Percentiles rank a stretch among this genome's conserved stretches.
phyloP scores from a whole-genome alignment of 2,113 vertebrate species.

The Sisor rabdophorus region DNA sequence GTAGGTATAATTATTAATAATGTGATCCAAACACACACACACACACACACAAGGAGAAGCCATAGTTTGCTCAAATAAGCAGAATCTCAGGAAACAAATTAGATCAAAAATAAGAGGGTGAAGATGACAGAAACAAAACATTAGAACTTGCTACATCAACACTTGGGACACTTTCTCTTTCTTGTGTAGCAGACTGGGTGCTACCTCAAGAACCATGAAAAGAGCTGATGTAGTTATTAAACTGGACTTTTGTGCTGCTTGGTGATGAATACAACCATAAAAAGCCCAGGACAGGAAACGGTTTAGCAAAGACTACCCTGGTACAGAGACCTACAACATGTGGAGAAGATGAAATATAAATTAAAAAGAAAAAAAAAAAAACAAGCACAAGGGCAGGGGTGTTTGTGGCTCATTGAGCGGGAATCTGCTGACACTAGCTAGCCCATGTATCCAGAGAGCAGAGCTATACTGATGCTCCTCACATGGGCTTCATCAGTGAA shows the following conservation, averaged over 20 bases:
- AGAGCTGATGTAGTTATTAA: slow-evolving; percentile 44
- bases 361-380: slow-evolving; percentile 40
- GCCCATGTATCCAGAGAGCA: slow-evolving; percentile 45
- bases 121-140: background rate
- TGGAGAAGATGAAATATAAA: slow-evolving; percentile 45
- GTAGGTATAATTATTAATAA: background rate
- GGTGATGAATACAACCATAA: slow-evolving; percentile 41
- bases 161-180: slow-evolving; percentile 3
- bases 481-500: slow-evolving; percentile 17
- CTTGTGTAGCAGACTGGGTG: background rate
- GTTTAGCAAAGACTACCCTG: slow-evolving; percentile 42
- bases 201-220: slow-evolving; percentile 22
- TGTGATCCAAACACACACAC: too few species aligned
- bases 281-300: slow-evolving; percentile 45
- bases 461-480: slow-evolving; percentile 45
- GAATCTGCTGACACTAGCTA: slow-evolving; percentile 56
- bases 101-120: background rate
- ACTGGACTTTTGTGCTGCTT: slow-evolving; percentile 14
- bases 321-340: slow-evolving; percentile 48
- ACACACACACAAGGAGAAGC: too few species aligned
- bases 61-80: background rate
- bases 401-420: slow-evolving; percentile 49
- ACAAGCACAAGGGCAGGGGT: slow-evolving; percentile 26
- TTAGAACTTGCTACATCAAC: background rate
- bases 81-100: slow-evolving; percentile 2